Conservation (phyloP, 2,113 vertebrate species). For the Barnardius zonarius region DNA sequence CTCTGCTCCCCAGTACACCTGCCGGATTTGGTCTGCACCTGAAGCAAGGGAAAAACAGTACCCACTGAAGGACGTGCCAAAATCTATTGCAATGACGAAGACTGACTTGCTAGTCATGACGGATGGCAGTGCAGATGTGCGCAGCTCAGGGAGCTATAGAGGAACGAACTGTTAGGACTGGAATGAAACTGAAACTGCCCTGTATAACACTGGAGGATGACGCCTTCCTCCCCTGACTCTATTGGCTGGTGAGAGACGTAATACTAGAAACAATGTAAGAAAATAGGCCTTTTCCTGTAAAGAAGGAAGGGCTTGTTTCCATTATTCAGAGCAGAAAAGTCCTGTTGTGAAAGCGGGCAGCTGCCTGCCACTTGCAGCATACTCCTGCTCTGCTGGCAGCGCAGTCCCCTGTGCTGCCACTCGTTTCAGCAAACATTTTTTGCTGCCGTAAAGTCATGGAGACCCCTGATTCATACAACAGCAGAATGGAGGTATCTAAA, state of each 20-base stretch:
- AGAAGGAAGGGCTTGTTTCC: neutral
- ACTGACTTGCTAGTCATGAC: neutral
- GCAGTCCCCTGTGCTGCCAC: neutral
- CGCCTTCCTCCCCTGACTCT: fast-evolving
- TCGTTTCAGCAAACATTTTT: neutral
- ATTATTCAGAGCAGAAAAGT: neutral
- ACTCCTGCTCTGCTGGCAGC: neutral
- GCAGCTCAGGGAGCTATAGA: neutral
- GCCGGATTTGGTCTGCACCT: neutral
- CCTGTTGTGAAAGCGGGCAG: neutral
- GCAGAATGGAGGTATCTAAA: fast-evolving
- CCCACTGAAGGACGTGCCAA: constrained; percentile 25
- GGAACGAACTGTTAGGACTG: fast-evolving
- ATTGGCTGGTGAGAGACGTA: neutral
- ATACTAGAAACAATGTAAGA: fast-evolving
- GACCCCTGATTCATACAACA: fast-evolving
- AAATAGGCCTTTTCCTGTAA: neutral
- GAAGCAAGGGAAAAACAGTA: constrained; percentile 42
- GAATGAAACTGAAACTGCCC: neutral
- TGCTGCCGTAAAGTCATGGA: neutral
- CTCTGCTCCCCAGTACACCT: neutral
- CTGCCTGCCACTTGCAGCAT: neutral
- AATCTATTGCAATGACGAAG: neutral
- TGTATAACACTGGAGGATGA: neutral
- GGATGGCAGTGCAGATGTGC: fast-evolving